Evolutionary conservation across 2,888 invertebrate genomes (phyloP), one percentile per base, ranked within the genome.

Genomic region (Buathra laborator): DNA sequence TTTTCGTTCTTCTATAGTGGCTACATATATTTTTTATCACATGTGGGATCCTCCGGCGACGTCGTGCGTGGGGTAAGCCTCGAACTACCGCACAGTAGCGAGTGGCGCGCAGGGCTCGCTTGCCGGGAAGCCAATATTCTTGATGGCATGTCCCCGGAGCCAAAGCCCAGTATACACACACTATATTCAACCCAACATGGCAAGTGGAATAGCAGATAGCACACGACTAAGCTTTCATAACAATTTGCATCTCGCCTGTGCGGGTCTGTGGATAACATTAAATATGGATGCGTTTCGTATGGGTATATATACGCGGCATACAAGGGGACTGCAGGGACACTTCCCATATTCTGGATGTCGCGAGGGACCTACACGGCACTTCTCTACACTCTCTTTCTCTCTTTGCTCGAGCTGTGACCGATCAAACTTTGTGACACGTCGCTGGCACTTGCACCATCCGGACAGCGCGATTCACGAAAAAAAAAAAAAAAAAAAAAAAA

Each of bases 191-290:
- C n/a, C 7, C 10, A 76, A 68, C 44, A 46, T 67, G 78, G 64
- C 53, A 66, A 77, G 46, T 56, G 74, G 68, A 70, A 37, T 66
- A 56, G 37, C 44, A 53, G 46, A 43, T 67, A 53, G 70, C 91
- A 90, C 89, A 91, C 90, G 90, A 90, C 90, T 90, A 90, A 91
- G 92, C 92, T 92, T 92, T 92, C 92, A 91, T 91, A 93, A 92
- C 91, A 93, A 93, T 94, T 94, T 94, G 93, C 93, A 93, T 93
- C 90, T 87, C 83, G 87, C 86, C 37, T 82, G 85, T 87, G 88
- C 89, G 88, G 86, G 79, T 88, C 88, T 62, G 87, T 86, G 87
- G 86, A 87, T 86, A 72, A 87, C 90, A 90, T 93, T 93, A 93
- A 93, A 93, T 93, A 93, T 93, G 90, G 87, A 93, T 92, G 91